A percentile compares a stretch with the other conserved stretches of the same genome.
Conservation (phyloP, 2,113 vertebrate genomes). For the Pedionomus torquatus region DNA sequence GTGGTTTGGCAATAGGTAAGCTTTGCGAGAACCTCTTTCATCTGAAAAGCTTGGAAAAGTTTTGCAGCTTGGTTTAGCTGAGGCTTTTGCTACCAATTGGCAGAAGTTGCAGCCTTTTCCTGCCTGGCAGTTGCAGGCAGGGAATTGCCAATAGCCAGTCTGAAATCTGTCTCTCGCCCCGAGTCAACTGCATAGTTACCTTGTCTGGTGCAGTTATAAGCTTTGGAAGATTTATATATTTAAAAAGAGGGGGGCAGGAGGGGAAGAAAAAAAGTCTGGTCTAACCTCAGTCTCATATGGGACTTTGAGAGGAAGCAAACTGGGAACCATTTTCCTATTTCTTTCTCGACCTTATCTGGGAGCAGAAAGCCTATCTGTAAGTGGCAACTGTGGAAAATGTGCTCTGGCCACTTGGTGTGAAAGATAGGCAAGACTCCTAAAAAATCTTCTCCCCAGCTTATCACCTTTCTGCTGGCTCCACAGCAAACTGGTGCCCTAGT, state of each 20-base stretch:
- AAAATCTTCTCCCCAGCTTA: conserved; percentile 83
- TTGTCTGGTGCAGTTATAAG: conserved; percentile 20
- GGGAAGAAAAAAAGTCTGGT: not conserved
- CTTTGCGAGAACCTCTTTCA: not conserved
- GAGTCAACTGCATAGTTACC: conserved; percentile 31
- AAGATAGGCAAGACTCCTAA: conserved; percentile 85
- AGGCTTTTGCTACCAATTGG: conserved; percentile 39
- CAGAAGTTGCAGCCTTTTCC: conserved; percentile 65
- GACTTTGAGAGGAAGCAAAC: conserved; percentile 74
- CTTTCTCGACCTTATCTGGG: conserved; percentile 70
- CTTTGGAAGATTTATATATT: not conserved
- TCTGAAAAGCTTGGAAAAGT: not conserved
- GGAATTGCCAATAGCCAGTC: conserved; percentile 39
- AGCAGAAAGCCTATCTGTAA: conserved; percentile 78
- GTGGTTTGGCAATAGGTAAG: not conserved
- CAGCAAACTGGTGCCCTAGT: conserved; percentile 62
- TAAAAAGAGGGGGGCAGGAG: not conserved
- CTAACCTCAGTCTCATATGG: conserved; percentile 44
- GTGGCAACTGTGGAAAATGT: conserved; percentile 81
- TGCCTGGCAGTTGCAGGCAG: conserved; percentile 60
- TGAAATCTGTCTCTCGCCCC: conserved; percentile 35
- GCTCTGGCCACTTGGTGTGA: conserved; percentile 81
- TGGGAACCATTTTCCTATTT: conserved; percentile 72
- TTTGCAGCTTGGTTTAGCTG: not conserved
- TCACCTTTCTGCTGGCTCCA: conserved; percentile 86